Conservation (phyloP, 2,888 invertebrate species). For the Nomada flava region DNA sequence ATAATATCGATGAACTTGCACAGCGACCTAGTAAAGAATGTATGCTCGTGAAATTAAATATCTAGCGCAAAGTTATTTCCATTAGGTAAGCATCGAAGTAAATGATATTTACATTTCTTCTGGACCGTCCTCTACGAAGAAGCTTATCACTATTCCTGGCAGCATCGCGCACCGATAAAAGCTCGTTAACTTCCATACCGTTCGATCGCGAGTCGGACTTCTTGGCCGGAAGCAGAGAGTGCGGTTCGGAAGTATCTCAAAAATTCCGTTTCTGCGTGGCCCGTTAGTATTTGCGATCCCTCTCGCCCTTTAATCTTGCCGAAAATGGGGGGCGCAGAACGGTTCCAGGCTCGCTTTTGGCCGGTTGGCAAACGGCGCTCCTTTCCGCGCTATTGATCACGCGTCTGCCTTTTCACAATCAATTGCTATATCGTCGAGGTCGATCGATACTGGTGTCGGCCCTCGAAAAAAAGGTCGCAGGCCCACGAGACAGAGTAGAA, state of each 20-base stretch:
- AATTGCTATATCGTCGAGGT: slow-evolving; percentile 21
- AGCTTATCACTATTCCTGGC: slow-evolving; percentile 24
- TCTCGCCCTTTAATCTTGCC: slow-evolving; percentile 42
- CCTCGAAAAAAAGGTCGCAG: neutral
- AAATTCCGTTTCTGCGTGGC: slow-evolving; percentile 18
- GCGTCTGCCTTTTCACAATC: slow-evolving; percentile 33
- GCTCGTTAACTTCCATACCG: slow-evolving; percentile 33
- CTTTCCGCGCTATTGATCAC: slow-evolving; percentile 57
- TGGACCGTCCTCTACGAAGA: neutral
- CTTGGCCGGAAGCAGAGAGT: slow-evolving; percentile 1
- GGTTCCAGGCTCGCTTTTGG: slow-evolving; percentile 37
- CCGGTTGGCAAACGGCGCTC: slow-evolving; percentile 38
- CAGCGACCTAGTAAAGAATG: too few relatives aligned
- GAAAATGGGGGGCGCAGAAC: slow-evolving; percentile 37
- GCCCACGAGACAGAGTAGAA: neutral
- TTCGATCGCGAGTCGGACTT: slow-evolving; percentile 13
- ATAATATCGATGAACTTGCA: too few relatives aligned
- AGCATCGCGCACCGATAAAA: slow-evolving; percentile 26
- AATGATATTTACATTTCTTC: too few relatives aligned
- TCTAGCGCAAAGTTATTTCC: too few relatives aligned
- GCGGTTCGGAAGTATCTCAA: neutral
- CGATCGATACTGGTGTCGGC: slow-evolving; percentile 32
- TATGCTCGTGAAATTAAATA: too few relatives aligned
- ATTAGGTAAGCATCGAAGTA: too few relatives aligned
- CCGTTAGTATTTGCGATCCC: slow-evolving; percentile 47